Conservation (phyloP, 1,140 invertebrate species). For the Steinernema feltiae region DNA sequence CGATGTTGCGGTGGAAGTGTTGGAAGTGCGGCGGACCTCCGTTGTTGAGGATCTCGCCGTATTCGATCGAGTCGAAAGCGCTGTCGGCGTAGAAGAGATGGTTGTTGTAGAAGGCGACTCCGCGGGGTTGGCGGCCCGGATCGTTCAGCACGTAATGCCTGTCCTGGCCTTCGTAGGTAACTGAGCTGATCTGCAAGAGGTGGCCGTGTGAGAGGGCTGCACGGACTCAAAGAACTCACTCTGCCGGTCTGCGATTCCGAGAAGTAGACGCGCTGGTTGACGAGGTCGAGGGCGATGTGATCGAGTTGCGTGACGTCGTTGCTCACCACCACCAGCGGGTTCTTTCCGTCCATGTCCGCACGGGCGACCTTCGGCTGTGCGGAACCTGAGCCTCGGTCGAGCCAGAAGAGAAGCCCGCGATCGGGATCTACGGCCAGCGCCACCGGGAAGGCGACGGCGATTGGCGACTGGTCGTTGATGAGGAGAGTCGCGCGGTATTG, state of each 20-base stretch:
- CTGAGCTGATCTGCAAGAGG: conserved; percentile 64
- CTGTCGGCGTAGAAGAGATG: conserved; percentile 82
- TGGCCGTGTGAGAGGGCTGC: conserved; percentile 21
- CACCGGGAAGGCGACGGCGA: conserved; percentile 78
- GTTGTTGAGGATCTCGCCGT: conserved; percentile 77
- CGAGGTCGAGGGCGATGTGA: conserved; percentile 76
- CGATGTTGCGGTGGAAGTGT: conserved; percentile 68
- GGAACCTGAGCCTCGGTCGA: conserved; percentile 84
- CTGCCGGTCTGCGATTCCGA: conserved; percentile 71
- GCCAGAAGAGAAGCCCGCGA: conserved; percentile 85
- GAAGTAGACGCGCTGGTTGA: conserved; percentile 77
- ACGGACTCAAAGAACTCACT: conserved; percentile 58
- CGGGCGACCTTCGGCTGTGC: conserved; percentile 76
- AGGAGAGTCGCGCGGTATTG: conserved; percentile 76
- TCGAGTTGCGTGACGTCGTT: conserved; percentile 64
- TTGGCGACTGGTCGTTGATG: conserved; percentile 78
- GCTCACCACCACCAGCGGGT: conserved; percentile 62
- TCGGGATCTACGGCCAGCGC: conserved; percentile 81
- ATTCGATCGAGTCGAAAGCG: conserved; percentile 77
- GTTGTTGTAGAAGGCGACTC: conserved; percentile 75
- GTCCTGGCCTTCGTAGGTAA: conserved; percentile 72
- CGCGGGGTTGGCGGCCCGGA: conserved; percentile 66
- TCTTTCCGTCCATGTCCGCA: conserved; percentile 82
- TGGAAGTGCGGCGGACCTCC: conserved; percentile 66
- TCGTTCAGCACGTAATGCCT: conserved; percentile 67